Conservation (phyloP, 2,888 invertebrate genomes). For the Celastrina argiolus region DNA sequence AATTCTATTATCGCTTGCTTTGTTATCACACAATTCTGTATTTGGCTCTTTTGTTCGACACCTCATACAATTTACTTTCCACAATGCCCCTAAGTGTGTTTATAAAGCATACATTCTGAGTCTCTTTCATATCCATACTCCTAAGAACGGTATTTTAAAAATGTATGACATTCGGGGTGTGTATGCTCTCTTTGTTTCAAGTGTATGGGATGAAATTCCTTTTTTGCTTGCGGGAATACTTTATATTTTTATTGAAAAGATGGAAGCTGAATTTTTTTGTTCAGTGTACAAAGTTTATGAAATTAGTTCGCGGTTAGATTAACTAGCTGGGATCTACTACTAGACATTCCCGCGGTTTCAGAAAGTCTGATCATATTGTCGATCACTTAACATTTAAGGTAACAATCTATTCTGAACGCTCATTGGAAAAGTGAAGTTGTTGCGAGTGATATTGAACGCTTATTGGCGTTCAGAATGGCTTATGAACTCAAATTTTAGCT, state of each 20-base stretch:
- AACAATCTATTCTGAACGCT: too few species aligned
- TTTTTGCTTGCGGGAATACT: constrained; percentile 13
- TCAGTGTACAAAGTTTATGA: background rate
- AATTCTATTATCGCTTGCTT: constrained; percentile 64
- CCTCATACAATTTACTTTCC: constrained; percentile 55
- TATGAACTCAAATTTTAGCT: too few species aligned
- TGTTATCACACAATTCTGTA: constrained; percentile 61
- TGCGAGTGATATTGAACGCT: too few species aligned
- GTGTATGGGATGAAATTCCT: constrained; percentile 20
- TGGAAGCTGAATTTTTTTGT: background rate
- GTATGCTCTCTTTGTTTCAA: constrained; percentile 20
- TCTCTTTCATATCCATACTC: constrained; percentile 25
- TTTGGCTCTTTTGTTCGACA: constrained; percentile 50
- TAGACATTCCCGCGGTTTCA: too few species aligned
- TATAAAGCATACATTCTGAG: constrained; percentile 36
- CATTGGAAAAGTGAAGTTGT: too few species aligned
- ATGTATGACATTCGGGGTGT: constrained; percentile 19
- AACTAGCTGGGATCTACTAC: too few species aligned
- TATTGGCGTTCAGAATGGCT: too few species aligned
- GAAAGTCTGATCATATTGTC: too few species aligned
- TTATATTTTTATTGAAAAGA: constrained; percentile 19
- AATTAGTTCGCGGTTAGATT: background rate
- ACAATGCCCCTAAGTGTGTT: constrained; percentile 52
- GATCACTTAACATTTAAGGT: too few species aligned
- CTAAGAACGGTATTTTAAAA: constrained; percentile 23